These are phyloP conservation scores for Pteria penguin DNA, from an alignment of 2,888 invertebrate species.

Conservation along the genomic window DNA sequence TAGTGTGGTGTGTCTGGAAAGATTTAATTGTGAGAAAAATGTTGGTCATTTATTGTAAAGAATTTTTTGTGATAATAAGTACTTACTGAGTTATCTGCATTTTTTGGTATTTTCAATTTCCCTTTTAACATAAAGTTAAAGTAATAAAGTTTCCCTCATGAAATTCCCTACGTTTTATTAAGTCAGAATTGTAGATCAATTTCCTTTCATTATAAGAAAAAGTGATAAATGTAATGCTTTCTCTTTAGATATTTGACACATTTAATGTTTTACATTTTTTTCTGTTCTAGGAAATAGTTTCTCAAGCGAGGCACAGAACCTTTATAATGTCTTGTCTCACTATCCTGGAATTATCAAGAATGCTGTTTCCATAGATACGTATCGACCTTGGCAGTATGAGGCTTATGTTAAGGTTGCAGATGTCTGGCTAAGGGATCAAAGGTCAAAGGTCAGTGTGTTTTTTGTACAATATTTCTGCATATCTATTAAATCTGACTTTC, in stretches of 20 bases:
- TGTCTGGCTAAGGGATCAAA: constrained; percentile 70
- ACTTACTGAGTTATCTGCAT: too few species aligned
- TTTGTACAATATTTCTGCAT: too few species aligned
- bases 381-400: constrained; percentile 73
- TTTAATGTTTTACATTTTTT: too few species aligned
- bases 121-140: too few species aligned
- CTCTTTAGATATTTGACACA: too few species aligned
- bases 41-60: too few species aligned
- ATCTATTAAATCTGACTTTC: too few species aligned
- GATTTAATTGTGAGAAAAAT: too few species aligned
- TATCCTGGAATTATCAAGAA: constrained; percentile 73
- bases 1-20: not conserved
- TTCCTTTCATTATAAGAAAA: not conserved
- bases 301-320: constrained; percentile 63
- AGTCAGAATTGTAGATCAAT: not conserved
- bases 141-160: too few species aligned
- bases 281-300: constrained; percentile 67
- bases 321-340: constrained; percentile 62
- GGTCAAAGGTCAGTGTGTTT: constrained; percentile 59
- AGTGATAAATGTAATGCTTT: not conserved
- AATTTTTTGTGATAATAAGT: too few species aligned
- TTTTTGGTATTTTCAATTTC: too few species aligned
- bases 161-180: not conserved
- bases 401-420: constrained; percentile 71
- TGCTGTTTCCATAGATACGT: constrained; percentile 72